Evolutionary conservation across 2,888 invertebrate species (phyloP).

Genomic region (Tetranychus truncatus): DNA sequence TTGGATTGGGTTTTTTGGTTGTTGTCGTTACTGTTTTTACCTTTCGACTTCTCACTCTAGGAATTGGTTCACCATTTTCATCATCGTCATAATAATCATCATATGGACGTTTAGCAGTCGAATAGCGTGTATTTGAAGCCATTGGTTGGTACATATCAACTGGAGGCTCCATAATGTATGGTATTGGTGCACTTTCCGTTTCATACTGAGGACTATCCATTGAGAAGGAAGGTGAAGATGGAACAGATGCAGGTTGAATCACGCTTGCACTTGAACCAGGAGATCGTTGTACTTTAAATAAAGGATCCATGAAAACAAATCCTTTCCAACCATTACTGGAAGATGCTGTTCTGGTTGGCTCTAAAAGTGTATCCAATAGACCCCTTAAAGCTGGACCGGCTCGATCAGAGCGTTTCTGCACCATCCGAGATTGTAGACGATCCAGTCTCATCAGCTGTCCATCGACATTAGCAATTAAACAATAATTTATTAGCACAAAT

Average conservation of each 20-base stretch:
- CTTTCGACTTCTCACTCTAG: not conserved
- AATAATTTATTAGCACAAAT: not conserved
- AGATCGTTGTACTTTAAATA: not conserved
- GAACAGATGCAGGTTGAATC: not conserved
- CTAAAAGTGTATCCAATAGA: not conserved
- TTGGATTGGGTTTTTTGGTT: not conserved
- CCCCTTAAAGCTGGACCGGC: not conserved
- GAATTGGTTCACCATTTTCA: not conserved
- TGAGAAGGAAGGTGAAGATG: not conserved
- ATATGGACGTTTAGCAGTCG: not conserved
- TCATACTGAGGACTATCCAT: not conserved
- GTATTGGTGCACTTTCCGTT: constrained; percentile 7
- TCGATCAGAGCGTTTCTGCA: constrained; percentile 5
- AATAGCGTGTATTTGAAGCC: not conserved
- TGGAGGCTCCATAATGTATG: constrained; percentile 1
- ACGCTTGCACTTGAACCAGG: not conserved
- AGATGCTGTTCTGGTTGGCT: not conserved
- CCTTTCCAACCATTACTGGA: constrained; percentile 8
- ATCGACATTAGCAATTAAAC: not conserved
- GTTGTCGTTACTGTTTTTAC: not conserved
- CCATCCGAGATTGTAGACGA: not conserved
- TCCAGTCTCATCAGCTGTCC: not conserved
- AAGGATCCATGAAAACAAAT: constrained; percentile 6
- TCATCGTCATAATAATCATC: constrained; percentile 2
- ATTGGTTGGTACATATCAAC: not conserved